Evolutionary conservation across 2,797 vertebrate species (phyloP), one percentile per base, ranked within the genome.

Genomic region (Megalops cyprinoides): DNA sequence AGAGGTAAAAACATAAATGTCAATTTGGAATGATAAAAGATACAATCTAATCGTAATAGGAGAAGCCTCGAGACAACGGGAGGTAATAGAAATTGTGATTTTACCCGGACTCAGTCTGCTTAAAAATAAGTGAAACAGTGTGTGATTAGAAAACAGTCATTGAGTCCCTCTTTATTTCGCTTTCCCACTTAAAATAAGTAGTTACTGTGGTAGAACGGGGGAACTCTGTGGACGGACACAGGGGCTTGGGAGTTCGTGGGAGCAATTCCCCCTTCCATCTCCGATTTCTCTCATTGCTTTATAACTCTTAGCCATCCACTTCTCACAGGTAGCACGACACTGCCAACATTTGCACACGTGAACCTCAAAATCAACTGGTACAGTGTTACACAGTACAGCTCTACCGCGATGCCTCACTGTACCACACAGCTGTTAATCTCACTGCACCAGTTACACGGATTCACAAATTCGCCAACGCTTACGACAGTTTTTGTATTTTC

Each of bases 11-110:
- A 94, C 94, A 96, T 95, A 96, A 96, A 96, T 90, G 94, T 95
- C 95, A 96, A 95, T 96, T 96, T 96, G 90, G 89, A 92, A 95
- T 95, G 94, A 95, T 95, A 92, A 94, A 95, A 91, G 94, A 94
- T 93, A 96, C 96, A 95, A 95, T 96, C 94, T 95, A 94, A 95
- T 95, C 94, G 94, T 93, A 95, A 96, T 93, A 90, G 87, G 94
- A 95, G 94, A 93, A 91, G 94, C 95, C 95, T 94, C 93, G 90
- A 93, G 94, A 95, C 92, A 94, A 93, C 94, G 92, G 91, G 90
- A 93, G 93, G 94, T 86, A 95, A 93, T 82, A 92, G 92, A 93
- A 93, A 94, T 93, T 92, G 91, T 92, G 84, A 84, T 86, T 84
- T 87, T 76, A 79, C 73, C 74, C 81, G 76, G 77, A 82, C 78